Percentiles rank a stretch among this genome's conserved stretches.
These are phyloP conservation scores for Cyanoderma ruficeps DNA, from an alignment of 2,113 vertebrate genomes.

Conservation along the genomic window DNA sequence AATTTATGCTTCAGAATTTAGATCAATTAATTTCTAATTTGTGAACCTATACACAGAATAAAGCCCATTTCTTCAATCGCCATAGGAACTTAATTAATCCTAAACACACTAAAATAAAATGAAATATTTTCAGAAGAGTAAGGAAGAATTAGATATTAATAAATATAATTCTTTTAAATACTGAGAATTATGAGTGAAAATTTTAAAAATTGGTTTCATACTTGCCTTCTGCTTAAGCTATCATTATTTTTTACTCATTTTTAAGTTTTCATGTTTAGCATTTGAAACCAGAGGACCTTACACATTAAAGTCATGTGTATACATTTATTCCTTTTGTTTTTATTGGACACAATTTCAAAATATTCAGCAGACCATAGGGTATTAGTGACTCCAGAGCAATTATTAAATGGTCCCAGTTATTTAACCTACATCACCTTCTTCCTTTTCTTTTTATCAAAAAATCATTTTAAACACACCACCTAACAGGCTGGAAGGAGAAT, in stretches of 20 bases:
- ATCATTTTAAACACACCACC: background rate
- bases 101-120: background rate
- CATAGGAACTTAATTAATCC: background rate
- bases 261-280: background rate
- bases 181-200: background rate
- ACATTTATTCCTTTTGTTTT: background rate
- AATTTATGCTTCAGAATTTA: background rate
- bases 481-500: background rate
- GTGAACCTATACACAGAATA: background rate
- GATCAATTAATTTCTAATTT: background rate
- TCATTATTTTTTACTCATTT: background rate
- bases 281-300: background rate
- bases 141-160: background rate
- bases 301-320: background rate
- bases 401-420: background rate
- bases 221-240: background rate
- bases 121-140: background rate
- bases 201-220: background rate
- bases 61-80: background rate
- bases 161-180: background rate
- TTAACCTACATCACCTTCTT: background rate
- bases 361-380: background rate
- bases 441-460: background rate
- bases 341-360: background rate
- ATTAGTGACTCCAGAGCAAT: background rate